phyloP scores from a whole-genome alignment of 2,888 invertebrate genomes.

The Acrobasis suavella region DNA sequence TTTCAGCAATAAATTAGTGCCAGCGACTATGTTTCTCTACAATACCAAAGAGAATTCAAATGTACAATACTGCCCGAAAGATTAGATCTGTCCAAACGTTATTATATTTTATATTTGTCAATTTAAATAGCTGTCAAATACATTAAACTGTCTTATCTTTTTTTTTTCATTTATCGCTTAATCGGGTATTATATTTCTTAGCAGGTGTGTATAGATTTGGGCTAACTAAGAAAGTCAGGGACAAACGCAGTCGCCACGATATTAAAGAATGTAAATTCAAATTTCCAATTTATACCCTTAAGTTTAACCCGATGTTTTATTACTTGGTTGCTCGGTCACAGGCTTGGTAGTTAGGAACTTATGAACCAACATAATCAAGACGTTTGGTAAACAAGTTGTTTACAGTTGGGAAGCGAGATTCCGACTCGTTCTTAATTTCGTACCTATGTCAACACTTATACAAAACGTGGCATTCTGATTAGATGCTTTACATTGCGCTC shows the following conservation, averaged over 20 bases:
- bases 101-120: not conserved
- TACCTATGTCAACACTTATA: conserved; percentile 15
- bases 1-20: not conserved
- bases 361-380: conserved; percentile 14
- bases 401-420: conserved; percentile 10
- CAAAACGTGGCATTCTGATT: conserved; percentile 13
- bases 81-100: not conserved
- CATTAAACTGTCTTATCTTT: not conserved
- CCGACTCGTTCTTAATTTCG: conserved; percentile 10
- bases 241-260: conserved; percentile 8
- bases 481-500: not conserved
- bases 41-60: too few species aligned
- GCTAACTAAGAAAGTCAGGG: conserved; percentile 22
- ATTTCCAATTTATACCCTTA: conserved; percentile 10
- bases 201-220: conserved; percentile 29
- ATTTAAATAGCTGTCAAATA: not conserved
- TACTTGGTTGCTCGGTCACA: conserved; percentile 14
- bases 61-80: not conserved
- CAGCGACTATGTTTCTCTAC: not conserved
- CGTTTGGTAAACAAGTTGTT: conserved; percentile 20
- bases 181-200: not conserved
- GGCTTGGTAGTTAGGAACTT: conserved; percentile 11
- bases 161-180: not conserved
- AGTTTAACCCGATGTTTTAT: conserved; percentile 11
- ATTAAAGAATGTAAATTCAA: conserved; percentile 16